Evolutionary conservation across 2,888 invertebrate species (phyloP).

Genomic region (Synanthedon vespiformis): DNA sequence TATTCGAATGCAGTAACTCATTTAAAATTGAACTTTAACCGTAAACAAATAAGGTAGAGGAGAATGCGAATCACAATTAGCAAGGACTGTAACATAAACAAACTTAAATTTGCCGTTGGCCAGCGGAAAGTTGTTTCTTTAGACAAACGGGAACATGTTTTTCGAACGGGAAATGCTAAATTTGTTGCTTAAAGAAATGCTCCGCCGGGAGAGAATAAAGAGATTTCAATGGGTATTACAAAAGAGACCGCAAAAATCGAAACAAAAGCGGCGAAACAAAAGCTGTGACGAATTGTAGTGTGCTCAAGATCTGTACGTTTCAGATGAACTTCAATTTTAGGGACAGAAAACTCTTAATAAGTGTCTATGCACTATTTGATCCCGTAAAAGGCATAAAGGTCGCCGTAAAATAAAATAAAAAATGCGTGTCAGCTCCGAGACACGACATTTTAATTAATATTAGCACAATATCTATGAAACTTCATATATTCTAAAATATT

Average conservation of each 20-base stretch:
- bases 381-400: too few relatives aligned
- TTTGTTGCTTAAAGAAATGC: conserved; percentile 23
- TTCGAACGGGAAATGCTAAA: conserved; percentile 12
- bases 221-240: conserved; percentile 35
- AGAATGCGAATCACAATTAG: not conserved
- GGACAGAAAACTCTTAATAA: too few relatives aligned
- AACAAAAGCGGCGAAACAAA: conserved; percentile 39
- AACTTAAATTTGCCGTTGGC: not conserved
- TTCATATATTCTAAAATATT: too few relatives aligned
- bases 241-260: conserved; percentile 43
- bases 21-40: not conserved
- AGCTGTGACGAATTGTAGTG: conserved; percentile 22
- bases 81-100: not conserved
- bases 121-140: not conserved
- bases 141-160: not conserved
- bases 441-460: too few relatives aligned
- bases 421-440: too few relatives aligned
- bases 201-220: conserved; percentile 31
- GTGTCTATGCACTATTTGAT: too few relatives aligned
- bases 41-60: not conserved
- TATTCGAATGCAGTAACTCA: not conserved
- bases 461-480: too few relatives aligned
- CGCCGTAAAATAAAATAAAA: too few relatives aligned
- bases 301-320: conserved; percentile 1
- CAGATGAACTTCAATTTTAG: too few relatives aligned